Base-by-base conservation (phyloP, 2,888 invertebrate species). In the Eupithecia tripunctaria region DNA sequence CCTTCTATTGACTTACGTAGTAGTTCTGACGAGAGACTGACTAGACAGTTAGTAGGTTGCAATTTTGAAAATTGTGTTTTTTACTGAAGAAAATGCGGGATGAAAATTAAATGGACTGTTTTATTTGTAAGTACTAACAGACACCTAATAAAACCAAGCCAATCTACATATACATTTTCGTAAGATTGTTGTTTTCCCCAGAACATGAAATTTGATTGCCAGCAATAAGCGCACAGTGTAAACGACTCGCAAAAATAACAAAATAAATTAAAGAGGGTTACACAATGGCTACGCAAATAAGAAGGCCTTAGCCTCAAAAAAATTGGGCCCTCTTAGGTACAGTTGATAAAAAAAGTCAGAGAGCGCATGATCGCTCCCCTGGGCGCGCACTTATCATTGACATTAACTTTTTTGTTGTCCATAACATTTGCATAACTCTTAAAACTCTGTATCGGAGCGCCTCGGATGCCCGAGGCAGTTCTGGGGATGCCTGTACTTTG, bases 351-450 rank as follows among this genome's bases (percentile, higher is more conserved):
- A 87, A 88, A 84, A 83, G 77, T 81, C 79, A 77, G 80, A 83
- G 82, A 80, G 82, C 85, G 83, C 84, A 79, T 85, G 88, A 92
- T 92, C 89, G 89, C 81, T 84, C 92, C 93, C 93, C 78, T 78
- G 89, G 86, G 94, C 82, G 76, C 84, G 87, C 90, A 93, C 93
- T 94, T 94, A 94, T 94, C 94, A 92, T 92, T 90, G 93, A 90
- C 92, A 92, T 93, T 92, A 94, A 92, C 91, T 93, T 94, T 94
- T 94, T 94, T 93, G 93, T 92, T 93, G 93, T 94, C 94, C 92
- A 93, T 94, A 94, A 94, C 90, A 95, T 95, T 95, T 92, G 94
- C 94, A 95, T 95, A 94, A 89, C 91, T 91, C 89, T 63, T 88
- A 87, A 89, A 91, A 90, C 88, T 91, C 89, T 89, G 83, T 91